Base-by-base conservation (phyloP, 2,888 invertebrate species). In the Drosophila fulvimacula region DNA sequence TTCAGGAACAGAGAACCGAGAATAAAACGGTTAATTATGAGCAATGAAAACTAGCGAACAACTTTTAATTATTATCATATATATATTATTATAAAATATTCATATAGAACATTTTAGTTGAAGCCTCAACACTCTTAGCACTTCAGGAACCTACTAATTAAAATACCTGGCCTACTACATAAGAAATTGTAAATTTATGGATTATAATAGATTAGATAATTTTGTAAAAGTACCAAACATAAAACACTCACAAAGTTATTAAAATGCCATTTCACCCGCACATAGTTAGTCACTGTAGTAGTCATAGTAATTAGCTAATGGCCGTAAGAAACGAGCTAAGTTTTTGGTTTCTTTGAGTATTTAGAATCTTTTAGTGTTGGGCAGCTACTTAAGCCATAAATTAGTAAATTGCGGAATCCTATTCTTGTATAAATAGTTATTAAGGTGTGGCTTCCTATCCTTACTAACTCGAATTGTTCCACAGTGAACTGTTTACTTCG, bases 401-500 rank as follows among this genome's bases (percentile, higher is more conserved):
- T 7, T 49, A 3, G 32, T 19, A 48, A 4, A 13, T 13, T 13
- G 17, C 0, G 11, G 3, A 49, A 19, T 5, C 3, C 5, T 13
- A 32, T 32, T 32, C 7, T 9, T 11, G 32, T 32, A 4, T 4
- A 48, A 6, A 30, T 46, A 27, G n/a, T 11, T 27, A 46, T 30
- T n/a, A 30, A 30, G 30, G 27, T 17, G n/a, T 30, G 30, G 27
- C 15, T 17, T 30, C 1, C 17, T 9, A 19, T 19, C 9, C 39
- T 15, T 32, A 55, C 15, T 55, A 77, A 77, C 46, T 32, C 30
- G 30, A 21, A 64, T 44, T 64, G 61, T 46, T 76, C 39, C 49
- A 59, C 89, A 94, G 93, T 36, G 59, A 82, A 17, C 48, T 92
- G 7, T 93, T 94, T 53, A 60, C 71, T 6, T 86, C 87, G 1